phyloP scores from a whole-genome alignment of 2,113 vertebrate genomes.

The Etia nguti region DNA sequence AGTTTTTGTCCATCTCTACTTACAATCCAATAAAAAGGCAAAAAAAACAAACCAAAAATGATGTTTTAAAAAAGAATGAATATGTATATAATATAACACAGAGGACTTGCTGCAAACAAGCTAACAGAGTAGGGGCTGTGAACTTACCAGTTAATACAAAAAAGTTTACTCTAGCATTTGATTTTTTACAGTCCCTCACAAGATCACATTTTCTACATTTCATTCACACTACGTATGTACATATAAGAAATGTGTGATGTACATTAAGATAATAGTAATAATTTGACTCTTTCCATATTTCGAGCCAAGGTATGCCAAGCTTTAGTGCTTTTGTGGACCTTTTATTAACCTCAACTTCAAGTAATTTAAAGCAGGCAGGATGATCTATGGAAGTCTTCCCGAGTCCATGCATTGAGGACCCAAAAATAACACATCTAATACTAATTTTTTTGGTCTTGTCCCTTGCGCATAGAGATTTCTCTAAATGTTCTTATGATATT shows the following conservation, averaged over 20 bases:
- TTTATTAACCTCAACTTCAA: background rate
- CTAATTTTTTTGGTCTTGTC: background rate
- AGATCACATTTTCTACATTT: background rate
- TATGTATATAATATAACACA: background rate
- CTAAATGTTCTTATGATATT: background rate
- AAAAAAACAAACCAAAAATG: no score
- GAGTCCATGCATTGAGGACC: background rate
- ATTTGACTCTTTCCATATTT: background rate
- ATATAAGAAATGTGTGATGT: background rate
- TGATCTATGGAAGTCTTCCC: background rate
- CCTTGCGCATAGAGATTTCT: background rate
- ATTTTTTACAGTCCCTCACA: background rate
- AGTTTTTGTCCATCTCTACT: background rate
- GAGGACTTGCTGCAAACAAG: background rate
- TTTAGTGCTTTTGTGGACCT: background rate
- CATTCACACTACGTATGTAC: fast-evolving
- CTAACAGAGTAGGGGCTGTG: background rate
- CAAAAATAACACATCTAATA: background rate
- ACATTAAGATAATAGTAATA: background rate
- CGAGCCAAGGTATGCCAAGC: background rate
- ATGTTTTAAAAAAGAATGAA: background rate
- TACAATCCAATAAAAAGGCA: no score
- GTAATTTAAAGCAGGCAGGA: background rate
- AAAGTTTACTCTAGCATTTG: background rate
- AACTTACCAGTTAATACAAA: background rate